Evolutionary conservation across 2,113 vertebrate species (phyloP).

Genomic region (Cyphomyrus plagiostoma): DNA sequence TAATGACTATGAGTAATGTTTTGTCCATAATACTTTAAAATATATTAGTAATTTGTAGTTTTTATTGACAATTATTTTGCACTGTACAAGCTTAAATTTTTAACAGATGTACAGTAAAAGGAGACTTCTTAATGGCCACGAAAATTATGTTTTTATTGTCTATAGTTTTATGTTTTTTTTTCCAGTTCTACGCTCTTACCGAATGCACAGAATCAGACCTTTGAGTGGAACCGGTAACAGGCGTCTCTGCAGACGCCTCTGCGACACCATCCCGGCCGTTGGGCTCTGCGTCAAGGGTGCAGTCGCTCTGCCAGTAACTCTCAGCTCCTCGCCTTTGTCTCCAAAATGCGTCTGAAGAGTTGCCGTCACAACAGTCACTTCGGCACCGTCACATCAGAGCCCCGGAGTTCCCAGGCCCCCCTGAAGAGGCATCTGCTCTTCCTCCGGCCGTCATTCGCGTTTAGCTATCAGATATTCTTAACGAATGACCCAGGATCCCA

Average conservation of each 20-base stretch:
- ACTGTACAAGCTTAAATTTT: not conserved
- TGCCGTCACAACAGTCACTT: not conserved
- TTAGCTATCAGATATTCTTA: constrained; percentile 31
- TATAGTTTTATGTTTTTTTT: not conserved
- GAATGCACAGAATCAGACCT: not conserved
- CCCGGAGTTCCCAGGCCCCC: not conserved
- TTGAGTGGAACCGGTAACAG: not conserved
- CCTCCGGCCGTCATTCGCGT: not conserved
- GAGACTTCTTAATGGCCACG: not conserved
- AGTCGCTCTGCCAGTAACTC: not conserved
- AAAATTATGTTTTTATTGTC: not conserved
- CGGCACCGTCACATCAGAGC: not conserved
- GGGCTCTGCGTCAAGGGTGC: not conserved
- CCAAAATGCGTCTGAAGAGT: constrained; percentile 10
- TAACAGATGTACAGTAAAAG: not conserved
- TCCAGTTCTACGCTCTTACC: not conserved
- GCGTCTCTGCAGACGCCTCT: not conserved
- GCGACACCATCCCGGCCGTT: not conserved
- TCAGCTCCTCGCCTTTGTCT: not conserved
- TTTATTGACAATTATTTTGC: not conserved
- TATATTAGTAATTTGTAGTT: not conserved
- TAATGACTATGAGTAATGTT: not conserved
- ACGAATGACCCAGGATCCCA: constrained; percentile 46
- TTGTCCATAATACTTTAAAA: not conserved
- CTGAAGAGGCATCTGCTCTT: not conserved